Evolutionary conservation across 2,113 vertebrate genomes (phyloP), one percentile per base, ranked within the genome.

Genomic region (Lophotis ruficrista): DNA sequence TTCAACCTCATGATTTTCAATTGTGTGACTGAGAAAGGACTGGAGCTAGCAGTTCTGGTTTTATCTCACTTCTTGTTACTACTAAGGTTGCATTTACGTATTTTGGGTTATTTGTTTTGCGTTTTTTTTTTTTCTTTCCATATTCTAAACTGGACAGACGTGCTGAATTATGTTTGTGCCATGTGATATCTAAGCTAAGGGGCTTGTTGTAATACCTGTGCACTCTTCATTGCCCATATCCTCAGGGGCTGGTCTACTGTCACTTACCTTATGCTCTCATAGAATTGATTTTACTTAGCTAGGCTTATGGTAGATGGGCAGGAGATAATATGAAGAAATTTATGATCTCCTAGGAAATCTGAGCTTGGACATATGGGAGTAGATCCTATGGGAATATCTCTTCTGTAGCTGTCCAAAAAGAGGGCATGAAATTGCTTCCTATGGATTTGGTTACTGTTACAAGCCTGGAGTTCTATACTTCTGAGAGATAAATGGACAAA

Each of bases 171-270:
- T 45, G 4, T 37, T 73, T 90, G 16, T 93, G 51, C 21, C n/a
- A n/a, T 30, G 23, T 65, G 80, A 27, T 61, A 68, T 7, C 11
- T n/a, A 5, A 62, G 15, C 23, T 65, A 75, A 61, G 54, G 53
- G 56, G 10, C 0, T 0, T 0, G 2, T 22, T 78, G 22, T 19
- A 79, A 24, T 53, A 27, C 22, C 13, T 68, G 31, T 51, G n/a
- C 41, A 37, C 15, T 37, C 27, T 71, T 64, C 45, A 47, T 21
- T 82, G 30, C 24, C 45, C 20, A 4, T 71, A 72, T 38, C 37
- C 35, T 64, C 65, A 65, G 31, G 38, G 30, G 2, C 3, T 35
- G 35, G 30, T 60, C 64, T 86, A 14, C 37, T 51, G 19, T 37
- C 21, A 28, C 22, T 75, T 72, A 41, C 15, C 21, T 75, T 84